These are phyloP conservation scores for Penaeus vannamei DNA, from an alignment of 1,140 invertebrate genomes.

Conservation along the genomic window DNA sequence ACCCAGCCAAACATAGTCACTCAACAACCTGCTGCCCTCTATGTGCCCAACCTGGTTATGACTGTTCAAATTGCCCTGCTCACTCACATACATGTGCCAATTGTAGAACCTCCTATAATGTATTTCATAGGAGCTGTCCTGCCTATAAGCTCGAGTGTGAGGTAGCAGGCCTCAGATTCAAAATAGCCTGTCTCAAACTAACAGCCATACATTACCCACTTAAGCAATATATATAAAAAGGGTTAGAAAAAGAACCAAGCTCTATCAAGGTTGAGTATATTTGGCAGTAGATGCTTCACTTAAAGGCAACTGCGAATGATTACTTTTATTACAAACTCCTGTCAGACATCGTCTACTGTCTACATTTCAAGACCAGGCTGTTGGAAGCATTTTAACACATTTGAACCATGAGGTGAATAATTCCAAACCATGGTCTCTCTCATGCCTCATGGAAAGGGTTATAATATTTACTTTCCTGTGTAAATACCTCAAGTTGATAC, in stretches of 20 bases:
- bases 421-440: constrained; percentile 11
- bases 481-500: no score
- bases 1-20: no score
- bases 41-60: no score
- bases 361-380: constrained; percentile 9
- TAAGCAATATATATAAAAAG: background rate
- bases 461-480: background rate
- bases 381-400: constrained; percentile 16
- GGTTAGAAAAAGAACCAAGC: background rate
- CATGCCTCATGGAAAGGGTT: constrained; percentile 10
- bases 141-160: no score
- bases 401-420: background rate
- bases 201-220: no score
- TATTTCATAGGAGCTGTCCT: no score
- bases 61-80: no score
- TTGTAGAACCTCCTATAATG: no score
- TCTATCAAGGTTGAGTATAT: constrained; percentile 27
- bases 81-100: no score
- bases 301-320: constrained; percentile 38
- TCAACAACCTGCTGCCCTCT: no score
- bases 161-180: no score
- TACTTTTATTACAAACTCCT: constrained; percentile 17
- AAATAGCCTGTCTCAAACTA: no score
- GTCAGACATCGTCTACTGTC: constrained; percentile 9
- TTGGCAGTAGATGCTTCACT: constrained; percentile 39